phyloP scores from a whole-genome alignment of 1,140 invertebrate species.

The Heliconius melpomene region DNA sequence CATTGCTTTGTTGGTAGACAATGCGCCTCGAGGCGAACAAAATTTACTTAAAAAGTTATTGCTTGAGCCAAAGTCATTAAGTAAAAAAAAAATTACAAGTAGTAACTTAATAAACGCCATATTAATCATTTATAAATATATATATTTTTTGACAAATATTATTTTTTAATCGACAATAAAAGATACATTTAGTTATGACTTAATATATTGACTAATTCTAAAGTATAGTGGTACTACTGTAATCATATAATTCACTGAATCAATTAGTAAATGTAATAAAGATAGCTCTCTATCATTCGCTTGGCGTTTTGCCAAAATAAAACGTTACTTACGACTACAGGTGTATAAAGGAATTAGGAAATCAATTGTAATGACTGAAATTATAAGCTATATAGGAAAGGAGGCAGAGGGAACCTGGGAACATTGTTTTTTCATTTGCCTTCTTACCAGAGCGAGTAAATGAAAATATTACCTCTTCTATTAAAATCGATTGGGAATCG shows the following conservation, averaged over 20 bases:
- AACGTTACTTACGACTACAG: not conserved
- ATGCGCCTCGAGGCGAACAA: not conserved
- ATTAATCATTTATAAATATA: not conserved
- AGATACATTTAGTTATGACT: not conserved
- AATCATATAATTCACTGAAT: not conserved
- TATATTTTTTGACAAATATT: not conserved
- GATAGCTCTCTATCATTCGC: slow-evolving; percentile 1
- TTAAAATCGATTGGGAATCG: too few species aligned
- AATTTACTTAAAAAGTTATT: not conserved
- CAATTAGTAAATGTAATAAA: slow-evolving; percentile 11
- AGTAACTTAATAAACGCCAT: too few species aligned
- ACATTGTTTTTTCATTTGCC: too few species aligned
- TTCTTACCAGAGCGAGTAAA: too few species aligned
- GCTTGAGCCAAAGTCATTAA: not conserved
- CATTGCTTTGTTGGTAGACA: not conserved
- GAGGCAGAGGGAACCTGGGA: not conserved
- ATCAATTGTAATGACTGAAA: not conserved
- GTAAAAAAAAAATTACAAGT: not conserved
- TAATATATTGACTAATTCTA: not conserved
- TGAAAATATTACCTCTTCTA: too few species aligned
- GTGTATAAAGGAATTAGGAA: not conserved
- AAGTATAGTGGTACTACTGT: not conserved
- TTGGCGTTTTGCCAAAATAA: not conserved
- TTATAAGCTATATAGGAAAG: too few species aligned
- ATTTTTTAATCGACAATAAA: not conserved